A percentile compares a stretch with the other conserved stretches of the same genome.
These are phyloP conservation scores for Apistogramma diplotaenia DNA, from an alignment of 2,113 vertebrate genomes.

Conservation along the genomic window DNA sequence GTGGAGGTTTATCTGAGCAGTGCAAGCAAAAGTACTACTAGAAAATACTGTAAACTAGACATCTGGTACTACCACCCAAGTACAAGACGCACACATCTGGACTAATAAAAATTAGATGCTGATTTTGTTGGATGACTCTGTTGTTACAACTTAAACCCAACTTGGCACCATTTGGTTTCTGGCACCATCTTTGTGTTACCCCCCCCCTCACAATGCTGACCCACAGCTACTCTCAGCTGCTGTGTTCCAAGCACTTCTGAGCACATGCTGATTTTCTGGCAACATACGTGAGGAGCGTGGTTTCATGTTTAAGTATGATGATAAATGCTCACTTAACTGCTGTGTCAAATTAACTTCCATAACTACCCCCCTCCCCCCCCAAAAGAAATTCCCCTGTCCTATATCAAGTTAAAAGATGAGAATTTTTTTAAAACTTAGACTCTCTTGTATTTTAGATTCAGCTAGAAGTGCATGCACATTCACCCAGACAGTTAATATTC, in stretches of 20 bases:
- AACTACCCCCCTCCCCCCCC: not conserved
- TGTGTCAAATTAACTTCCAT: conserved; percentile 14
- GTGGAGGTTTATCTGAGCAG: not conserved
- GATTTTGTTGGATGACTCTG: conserved; percentile 28
- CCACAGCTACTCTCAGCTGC: not conserved
- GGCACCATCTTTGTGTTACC: conserved; percentile 3
- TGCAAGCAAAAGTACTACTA: not conserved
- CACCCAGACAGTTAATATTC: not conserved
- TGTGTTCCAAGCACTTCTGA: conserved; percentile 32
- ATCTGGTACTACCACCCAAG: conserved; percentile 21
- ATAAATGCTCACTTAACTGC: conserved; percentile 24
- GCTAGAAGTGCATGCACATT: not conserved
- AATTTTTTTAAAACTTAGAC: not conserved
- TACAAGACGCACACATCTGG: conserved; percentile 40
- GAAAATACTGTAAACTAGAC: not conserved
- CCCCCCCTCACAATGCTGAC: conserved; percentile 13
- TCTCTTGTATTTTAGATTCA: not conserved
- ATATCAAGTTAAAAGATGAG: not conserved
- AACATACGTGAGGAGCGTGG: conserved; percentile 21
- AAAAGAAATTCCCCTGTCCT: too few species aligned
- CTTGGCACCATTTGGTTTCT: conserved; percentile 39
- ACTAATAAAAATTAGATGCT: conserved; percentile 46
- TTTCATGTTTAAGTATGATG: conserved; percentile 16
- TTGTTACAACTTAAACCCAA: conserved; percentile 31
- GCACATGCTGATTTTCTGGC: conserved; percentile 32